phyloP scores from a whole-genome alignment of 1,140 invertebrate species.

The Tachypleus tridentatus region DNA sequence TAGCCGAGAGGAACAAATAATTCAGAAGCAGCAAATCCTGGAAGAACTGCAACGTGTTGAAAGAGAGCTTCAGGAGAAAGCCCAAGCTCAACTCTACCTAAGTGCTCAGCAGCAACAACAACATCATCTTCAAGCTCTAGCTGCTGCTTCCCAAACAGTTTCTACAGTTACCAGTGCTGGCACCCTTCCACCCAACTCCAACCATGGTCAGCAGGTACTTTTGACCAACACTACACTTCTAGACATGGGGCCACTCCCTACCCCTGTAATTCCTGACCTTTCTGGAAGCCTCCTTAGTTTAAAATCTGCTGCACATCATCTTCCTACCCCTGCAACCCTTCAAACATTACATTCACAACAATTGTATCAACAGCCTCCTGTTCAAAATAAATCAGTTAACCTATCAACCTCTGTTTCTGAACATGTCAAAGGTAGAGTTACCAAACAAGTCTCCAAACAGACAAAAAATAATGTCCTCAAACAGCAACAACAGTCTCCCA shows the following conservation, averaged over 20 bases:
- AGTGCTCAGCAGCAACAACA: constrained; percentile 28
- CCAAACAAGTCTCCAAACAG: neutral
- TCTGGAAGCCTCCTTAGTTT: constrained; percentile 8
- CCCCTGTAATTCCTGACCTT: constrained; percentile 10
- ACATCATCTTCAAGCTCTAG: constrained; percentile 27
- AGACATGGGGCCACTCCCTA: constrained; percentile 12
- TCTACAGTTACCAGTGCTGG: constrained; percentile 8
- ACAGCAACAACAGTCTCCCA: neutral
- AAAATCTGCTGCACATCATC: neutral
- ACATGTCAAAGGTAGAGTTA: neutral
- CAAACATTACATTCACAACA: constrained; percentile 10
- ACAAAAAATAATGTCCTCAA: constrained; percentile 3
- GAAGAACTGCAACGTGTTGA: constrained; percentile 66
- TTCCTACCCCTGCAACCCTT: constrained; percentile 4
- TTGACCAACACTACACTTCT: constrained; percentile 14
- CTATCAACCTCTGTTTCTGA: too few species aligned
- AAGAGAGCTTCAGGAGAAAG: constrained; percentile 54
- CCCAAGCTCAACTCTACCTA: constrained; percentile 14
- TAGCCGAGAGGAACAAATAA: constrained; percentile 49
- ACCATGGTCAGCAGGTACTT: constrained; percentile 11
- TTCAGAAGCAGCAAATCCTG: constrained; percentile 60
- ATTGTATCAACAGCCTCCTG: constrained; percentile 10
- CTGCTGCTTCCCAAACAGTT: constrained; percentile 33
- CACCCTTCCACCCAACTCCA: neutral
- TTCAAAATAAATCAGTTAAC: too few species aligned